Evolutionary conservation across 2,797 vertebrate species (phyloP), one percentile per base, ranked within the genome.

Genomic region (Trematomus bernacchii): DNA sequence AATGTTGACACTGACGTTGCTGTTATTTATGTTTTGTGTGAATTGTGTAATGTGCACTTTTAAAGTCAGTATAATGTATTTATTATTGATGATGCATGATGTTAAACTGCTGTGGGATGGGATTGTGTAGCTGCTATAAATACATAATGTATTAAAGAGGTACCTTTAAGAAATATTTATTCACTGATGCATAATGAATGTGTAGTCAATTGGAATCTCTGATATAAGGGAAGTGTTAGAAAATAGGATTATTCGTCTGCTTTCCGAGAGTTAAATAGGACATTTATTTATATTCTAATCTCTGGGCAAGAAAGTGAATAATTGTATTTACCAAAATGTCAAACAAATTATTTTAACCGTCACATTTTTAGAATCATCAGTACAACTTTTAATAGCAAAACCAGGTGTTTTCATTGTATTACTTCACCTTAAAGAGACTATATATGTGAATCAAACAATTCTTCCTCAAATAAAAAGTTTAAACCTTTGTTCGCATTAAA

Each of bases 1-100:
- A 73, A 69, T 37, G 33, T 37, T 73, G 8, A 71, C 2, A 9
- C 55, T 74, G 9, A 67, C 75, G 63, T 72, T 76, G 67, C 27
- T 67, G 55, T 79, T 79, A 59, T 61, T 86, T 60, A 37, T 79
- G 50, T 84, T 27, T 76, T 73, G 75, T 80, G 86, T 84, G 67
- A 74, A 76, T 85, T 47, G 55, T 86, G 87, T 64, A 78, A 84
- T 67, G 66, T 82, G 82, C 81, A 90, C 87, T 88, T 27, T 89
- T 85, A 85, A 52, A 71, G 58, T 86, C 62, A 47, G 19, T 51
- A 66, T 37, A 40, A 16, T 68, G 37, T 69, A 63, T 86, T 30
- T 68, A 84, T 83, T 85, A 83, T 83, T 79, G 48, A 86, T 80
- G 62, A 77, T 68, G 87, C 79, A 89, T 86, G 85, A 89, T 86